A percentile compares a stretch with the other conserved stretches of the same genome.
Conservation (phyloP, 2,888 invertebrate genomes). For the Tipula helvola region DNA sequence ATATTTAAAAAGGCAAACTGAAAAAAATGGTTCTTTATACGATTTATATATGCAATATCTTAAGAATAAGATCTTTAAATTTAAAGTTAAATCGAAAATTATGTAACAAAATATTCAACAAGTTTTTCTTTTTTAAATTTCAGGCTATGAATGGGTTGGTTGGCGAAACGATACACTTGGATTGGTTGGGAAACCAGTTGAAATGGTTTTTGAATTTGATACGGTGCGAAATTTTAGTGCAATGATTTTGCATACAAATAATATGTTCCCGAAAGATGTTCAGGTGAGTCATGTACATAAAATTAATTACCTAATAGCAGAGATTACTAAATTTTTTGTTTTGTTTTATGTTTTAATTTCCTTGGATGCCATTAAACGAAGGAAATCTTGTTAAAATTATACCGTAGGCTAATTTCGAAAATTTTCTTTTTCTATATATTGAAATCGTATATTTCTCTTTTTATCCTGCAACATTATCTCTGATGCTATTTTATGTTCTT, state of each 20-base stretch:
- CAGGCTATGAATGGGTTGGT: slow-evolving; percentile 74
- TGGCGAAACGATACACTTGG: slow-evolving; percentile 60
- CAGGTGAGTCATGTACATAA: slow-evolving; percentile 39
- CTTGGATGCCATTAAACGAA: neutral
- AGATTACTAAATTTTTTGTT: neutral
- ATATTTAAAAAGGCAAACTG: neutral
- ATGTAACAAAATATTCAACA: neutral
- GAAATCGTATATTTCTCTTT: neutral
- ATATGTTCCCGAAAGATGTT: slow-evolving; percentile 63
- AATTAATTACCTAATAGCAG: neutral
- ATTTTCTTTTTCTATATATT: neutral
- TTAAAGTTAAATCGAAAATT: slow-evolving; percentile 10
- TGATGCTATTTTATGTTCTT: neutral
- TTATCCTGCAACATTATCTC: no score
- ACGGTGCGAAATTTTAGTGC: slow-evolving; percentile 62
- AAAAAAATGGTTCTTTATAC: neutral
- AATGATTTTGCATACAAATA: slow-evolving; percentile 62
- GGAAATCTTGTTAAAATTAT: neutral
- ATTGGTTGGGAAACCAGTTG: slow-evolving; percentile 49
- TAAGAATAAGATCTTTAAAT: neutral
- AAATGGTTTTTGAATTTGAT: slow-evolving; percentile 69
- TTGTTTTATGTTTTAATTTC: neutral
- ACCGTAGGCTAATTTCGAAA: neutral
- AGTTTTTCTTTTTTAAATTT: slow-evolving; percentile 19
- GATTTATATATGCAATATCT: neutral